Conservation (phyloP, 2,797 vertebrate species). For the Chromis chromis region DNA sequence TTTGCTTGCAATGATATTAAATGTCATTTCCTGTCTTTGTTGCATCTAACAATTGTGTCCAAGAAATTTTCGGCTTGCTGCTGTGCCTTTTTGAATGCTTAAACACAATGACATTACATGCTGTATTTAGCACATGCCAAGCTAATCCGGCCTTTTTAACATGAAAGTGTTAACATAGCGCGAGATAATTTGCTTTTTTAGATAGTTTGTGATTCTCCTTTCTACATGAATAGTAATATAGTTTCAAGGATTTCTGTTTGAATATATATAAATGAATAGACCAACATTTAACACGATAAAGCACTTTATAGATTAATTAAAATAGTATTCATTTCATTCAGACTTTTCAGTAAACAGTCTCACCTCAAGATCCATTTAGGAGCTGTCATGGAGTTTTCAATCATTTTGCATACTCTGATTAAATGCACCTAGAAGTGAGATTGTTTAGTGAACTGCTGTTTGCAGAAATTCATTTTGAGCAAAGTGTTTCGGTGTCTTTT, state of each 20-base stretch:
- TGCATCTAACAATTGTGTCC: slow-evolving; percentile 8
- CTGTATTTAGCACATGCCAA: background rate
- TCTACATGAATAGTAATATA: background rate
- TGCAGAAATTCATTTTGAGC: background rate
- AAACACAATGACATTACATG: background rate
- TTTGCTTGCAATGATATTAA: slow-evolving; percentile 45
- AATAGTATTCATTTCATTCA: background rate
- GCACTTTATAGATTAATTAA: background rate
- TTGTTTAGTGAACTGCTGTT: slow-evolving; percentile 4
- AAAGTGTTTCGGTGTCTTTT: too few species aligned
- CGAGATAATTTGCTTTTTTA: slow-evolving; percentile 1
- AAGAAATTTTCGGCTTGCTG: slow-evolving; percentile 18
- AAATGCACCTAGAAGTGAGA: background rate
- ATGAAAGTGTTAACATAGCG: slow-evolving; percentile 17
- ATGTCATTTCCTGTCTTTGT: slow-evolving; percentile 50
- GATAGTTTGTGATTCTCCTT: background rate
- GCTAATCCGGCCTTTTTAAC: slow-evolving; percentile 16
- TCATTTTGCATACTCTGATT: background rate
- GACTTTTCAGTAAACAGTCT: background rate
- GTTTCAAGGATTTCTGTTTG: background rate
- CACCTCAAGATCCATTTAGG: background rate
- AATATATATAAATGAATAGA: background rate
- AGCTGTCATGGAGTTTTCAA: background rate
- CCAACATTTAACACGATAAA: background rate
- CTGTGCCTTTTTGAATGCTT: slow-evolving; percentile 8